Percentiles rank a stretch among this genome's conserved stretches.
These are phyloP conservation scores for Zeuzera pyrina DNA, from an alignment of 2,888 invertebrate species.

Conservation along the genomic window DNA sequence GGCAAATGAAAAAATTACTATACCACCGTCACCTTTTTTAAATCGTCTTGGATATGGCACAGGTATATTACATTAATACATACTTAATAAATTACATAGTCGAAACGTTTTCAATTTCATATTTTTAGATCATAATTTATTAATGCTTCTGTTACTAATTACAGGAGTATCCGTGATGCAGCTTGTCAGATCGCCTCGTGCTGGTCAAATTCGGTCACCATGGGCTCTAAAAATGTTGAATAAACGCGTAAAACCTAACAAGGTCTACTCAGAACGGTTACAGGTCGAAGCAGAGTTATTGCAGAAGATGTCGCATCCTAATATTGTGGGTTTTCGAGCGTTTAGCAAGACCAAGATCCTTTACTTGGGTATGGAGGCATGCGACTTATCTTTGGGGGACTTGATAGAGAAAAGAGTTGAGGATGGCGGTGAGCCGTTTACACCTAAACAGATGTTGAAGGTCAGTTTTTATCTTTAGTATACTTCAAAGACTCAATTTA, in stretches of 20 bases:
- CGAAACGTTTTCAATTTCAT: too few species aligned
- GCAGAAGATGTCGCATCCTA: conserved; percentile 80
- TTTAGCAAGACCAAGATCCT: conserved; percentile 68
- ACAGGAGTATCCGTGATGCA: conserved; percentile 85
- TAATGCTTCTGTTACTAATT: too few species aligned
- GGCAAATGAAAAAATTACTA: conserved; percentile 45
- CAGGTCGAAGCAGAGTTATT: conserved; percentile 81
- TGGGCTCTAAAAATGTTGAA: conserved; percentile 89
- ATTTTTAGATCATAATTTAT: too few species aligned
- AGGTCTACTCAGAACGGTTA: conserved; percentile 70
- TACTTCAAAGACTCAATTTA: too few species aligned
- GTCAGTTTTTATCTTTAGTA: conserved; percentile 26
- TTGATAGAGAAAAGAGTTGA: conserved; percentile 80
- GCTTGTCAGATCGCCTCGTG: conserved; percentile 79
- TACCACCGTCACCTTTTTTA: conserved; percentile 83
- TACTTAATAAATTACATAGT: too few species aligned
- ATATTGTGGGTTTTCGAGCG: conserved; percentile 84
- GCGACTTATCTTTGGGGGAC: conserved; percentile 80
- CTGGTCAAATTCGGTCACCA: conserved; percentile 81
- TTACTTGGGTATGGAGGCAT: conserved; percentile 86
- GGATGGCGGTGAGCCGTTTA: conserved; percentile 70
- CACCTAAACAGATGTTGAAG: conserved; percentile 75
- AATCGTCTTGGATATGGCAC: conserved; percentile 84
- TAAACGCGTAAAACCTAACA: conserved; percentile 55
- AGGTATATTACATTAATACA: conserved; percentile 56